Evolutionary conservation across 2,113 vertebrate genomes (phyloP), one percentile per base, ranked within the genome.

Genomic region (Lycaon pictus): DNA sequence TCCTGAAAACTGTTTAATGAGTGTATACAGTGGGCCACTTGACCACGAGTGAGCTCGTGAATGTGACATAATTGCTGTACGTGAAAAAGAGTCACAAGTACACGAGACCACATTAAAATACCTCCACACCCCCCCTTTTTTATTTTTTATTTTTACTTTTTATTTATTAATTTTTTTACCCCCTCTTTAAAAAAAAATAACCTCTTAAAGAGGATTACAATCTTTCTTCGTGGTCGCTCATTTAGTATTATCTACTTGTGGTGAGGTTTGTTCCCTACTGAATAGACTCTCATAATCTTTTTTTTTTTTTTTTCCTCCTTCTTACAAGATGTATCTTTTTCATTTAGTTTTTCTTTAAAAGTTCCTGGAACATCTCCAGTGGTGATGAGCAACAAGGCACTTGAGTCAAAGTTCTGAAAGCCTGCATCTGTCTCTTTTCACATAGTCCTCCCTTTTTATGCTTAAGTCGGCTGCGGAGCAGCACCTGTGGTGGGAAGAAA

Each of bases 401-500:
- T 95, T 55, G n/a, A 53, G 32, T 87, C 58, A 95, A 80, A 77
- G 55, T 29, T 93, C 35, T 58, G 43, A 69, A 92, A 63, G 80
- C 25, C 86, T 27, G 55, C 16, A 58, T 90, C n/a, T 23, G 23
- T 9, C 11, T 77, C 27, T 88, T 88, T 56, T 90, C 71, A 15
- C n/a, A 8, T 25, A 48, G 7, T 43, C 43, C 12, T 85, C 22
- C 4, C 0, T 13, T 82, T 84, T 87, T 53, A n/a, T 90, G 37
- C 29, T 93, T 43, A 62, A 27, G 13, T 32, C 51, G 65, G 79
- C 32, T 80, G 32, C 53, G 8, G 32, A 89, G 32, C 9, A 93
- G 12, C 9, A 84, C 25, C 2, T 92, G 16, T 76, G 35, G 3
- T 84, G 4, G 81, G 87, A 85, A 82, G 43, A 48, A 48, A 56